A percentile compares a stretch with the other conserved stretches of the same genome.
These are phyloP conservation scores for Eospalax fontanierii DNA, from an alignment of 2,797 vertebrate genomes.

Conservation along the genomic window DNA sequence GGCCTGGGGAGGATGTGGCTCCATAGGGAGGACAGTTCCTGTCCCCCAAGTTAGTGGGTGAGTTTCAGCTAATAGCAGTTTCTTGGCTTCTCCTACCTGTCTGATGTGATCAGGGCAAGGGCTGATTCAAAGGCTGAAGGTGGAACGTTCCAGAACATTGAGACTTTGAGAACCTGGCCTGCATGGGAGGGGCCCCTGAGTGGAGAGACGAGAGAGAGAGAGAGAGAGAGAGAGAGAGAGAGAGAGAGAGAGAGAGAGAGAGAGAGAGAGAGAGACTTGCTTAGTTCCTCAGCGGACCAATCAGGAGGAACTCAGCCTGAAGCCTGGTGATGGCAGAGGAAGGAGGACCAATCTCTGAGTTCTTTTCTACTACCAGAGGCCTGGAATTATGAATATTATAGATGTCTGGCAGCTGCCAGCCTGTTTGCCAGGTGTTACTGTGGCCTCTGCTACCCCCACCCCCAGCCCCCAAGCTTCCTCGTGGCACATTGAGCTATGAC, in stretches of 20 bases:
- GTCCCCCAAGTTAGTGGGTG: neutral
- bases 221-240: no score
- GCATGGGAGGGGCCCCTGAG: neutral
- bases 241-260: no score
- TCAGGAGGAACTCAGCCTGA: neutral
- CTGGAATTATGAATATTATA: constrained; percentile 69
- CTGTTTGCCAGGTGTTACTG: constrained; percentile 56
- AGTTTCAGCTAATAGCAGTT: neutral
- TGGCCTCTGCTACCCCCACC: neutral
- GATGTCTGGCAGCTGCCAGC: constrained; percentile 59
- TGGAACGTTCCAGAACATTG: constrained; percentile 37
- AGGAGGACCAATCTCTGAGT: neutral
- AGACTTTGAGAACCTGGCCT: neutral
- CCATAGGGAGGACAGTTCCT: neutral
- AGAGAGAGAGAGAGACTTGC: no score
- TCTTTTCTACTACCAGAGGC: neutral
- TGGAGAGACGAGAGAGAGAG: no score
- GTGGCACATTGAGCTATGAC: constrained; percentile 64
- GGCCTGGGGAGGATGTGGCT: neutral
- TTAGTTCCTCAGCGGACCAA: neutral
- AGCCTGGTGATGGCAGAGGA: neutral
- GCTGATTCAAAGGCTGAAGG: neutral
- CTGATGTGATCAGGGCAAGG: neutral
- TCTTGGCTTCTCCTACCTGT: neutral
- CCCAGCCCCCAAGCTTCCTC: constrained; percentile 52